Evolutionary conservation across 2,797 vertebrate species (phyloP).

Genomic region (Gymnopithys bicolor): DNA sequence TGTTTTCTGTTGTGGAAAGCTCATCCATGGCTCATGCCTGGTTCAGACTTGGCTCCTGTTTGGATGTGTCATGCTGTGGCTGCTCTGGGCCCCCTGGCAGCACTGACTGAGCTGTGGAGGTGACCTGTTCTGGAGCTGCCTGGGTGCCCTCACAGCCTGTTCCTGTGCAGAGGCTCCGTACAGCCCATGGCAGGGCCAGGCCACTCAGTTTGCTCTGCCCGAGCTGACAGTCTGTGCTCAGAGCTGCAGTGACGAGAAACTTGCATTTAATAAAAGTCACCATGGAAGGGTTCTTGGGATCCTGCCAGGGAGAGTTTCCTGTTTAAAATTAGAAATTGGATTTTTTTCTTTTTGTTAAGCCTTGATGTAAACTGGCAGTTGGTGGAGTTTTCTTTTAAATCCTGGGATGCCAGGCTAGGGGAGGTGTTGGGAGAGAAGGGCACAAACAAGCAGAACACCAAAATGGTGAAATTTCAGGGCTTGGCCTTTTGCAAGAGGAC

Average conservation of each 20-base stretch:
- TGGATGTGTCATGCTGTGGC: slow-evolving; percentile 11
- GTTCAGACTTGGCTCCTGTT: slow-evolving; percentile 1
- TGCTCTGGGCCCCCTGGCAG: neutral
- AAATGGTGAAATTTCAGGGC: neutral
- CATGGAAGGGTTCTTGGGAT: neutral
- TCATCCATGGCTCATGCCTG: neutral
- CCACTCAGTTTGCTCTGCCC: neutral
- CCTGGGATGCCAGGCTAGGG: neutral
- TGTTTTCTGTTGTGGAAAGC: neutral
- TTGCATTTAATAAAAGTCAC: neutral
- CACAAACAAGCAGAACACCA: neutral
- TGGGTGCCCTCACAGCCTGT: neutral
- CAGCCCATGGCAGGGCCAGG: rapidly evolving
- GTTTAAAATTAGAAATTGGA: slow-evolving; percentile 36
- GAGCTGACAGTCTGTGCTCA: neutral
- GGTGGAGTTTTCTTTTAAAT: slow-evolving; percentile 11
- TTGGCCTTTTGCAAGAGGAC: neutral
- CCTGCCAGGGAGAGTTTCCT: slow-evolving; percentile 50
- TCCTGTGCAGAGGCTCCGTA: neutral
- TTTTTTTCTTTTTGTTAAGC: neutral
- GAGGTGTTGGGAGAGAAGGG: too few relatives aligned
- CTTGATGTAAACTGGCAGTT: neutral
- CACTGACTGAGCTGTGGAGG: neutral
- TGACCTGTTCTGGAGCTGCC: neutral
- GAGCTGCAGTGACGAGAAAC: neutral